phyloP scores from a whole-genome alignment of 1,140 invertebrate species.

The Aethina tumida region DNA sequence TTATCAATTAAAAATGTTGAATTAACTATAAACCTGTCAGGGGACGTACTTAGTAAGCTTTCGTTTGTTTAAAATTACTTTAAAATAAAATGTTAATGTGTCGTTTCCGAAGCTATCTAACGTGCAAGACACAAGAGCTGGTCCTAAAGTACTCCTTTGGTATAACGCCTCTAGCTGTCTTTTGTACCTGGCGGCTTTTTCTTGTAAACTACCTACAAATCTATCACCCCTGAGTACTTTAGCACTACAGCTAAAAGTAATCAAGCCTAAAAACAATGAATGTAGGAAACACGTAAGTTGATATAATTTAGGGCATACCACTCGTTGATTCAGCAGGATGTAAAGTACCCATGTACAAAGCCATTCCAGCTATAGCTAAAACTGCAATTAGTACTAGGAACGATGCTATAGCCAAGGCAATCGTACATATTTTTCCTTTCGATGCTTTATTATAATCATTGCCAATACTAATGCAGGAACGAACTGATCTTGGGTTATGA shows the following conservation, averaged over 20 bases:
- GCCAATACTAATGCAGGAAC: slow-evolving; percentile 12
- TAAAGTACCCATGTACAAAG: slow-evolving; percentile 63
- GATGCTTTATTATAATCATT: slow-evolving; percentile 22
- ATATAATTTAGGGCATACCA: slow-evolving; percentile 17
- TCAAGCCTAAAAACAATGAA: slow-evolving; percentile 44
- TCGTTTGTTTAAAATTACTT: slow-evolving; percentile 61
- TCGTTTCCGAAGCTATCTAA: slow-evolving; percentile 61
- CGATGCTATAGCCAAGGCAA: slow-evolving; percentile 53
- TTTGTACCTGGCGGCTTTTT: slow-evolving; percentile 52
- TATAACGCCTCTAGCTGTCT: slow-evolving; percentile 37
- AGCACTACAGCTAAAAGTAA: slow-evolving; percentile 58
- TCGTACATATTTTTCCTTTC: slow-evolving; percentile 48
- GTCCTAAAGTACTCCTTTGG: slow-evolving; percentile 45
- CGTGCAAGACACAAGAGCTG: slow-evolving; percentile 50
- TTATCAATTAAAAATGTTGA: slow-evolving; percentile 14
- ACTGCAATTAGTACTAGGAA: slow-evolving; percentile 60
- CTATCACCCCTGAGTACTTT: slow-evolving; percentile 56
- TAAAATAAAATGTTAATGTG: slow-evolving; percentile 62
- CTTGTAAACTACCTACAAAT: slow-evolving; percentile 47
- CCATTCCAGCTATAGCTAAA: slow-evolving; percentile 60
- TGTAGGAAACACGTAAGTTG: background rate
- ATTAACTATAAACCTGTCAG: slow-evolving; percentile 1
- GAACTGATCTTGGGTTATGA: slow-evolving; percentile 12
- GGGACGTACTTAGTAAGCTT: slow-evolving; percentile 52
- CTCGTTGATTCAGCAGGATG: slow-evolving; percentile 41